Percentiles rank a stretch among this genome's conserved stretches.
Evolutionary conservation across 2,888 invertebrate genomes (phyloP).

Genomic region (Crematogaster levior): DNA sequence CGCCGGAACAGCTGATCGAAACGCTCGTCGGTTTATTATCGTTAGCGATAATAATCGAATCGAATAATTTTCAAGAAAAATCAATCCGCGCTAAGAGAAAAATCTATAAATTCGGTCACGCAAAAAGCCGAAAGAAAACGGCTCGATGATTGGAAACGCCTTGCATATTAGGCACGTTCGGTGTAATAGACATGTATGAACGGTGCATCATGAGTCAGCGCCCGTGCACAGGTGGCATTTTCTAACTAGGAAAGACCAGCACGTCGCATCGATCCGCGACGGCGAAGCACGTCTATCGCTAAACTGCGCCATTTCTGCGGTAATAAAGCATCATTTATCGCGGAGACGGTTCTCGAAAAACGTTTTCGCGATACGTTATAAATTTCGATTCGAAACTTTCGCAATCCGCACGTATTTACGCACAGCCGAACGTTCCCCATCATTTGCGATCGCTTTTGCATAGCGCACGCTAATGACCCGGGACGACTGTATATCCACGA

Average conservation of each 20-base stretch:
- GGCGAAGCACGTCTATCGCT: conserved; percentile 65
- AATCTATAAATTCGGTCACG: neutral
- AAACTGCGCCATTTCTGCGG: conserved; percentile 61
- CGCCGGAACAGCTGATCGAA: neutral
- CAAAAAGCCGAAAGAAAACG: neutral
- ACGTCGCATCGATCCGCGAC: conserved; percentile 64
- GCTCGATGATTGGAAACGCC: neutral
- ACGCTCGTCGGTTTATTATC: conserved; percentile 2
- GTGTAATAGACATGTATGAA: conserved; percentile 26
- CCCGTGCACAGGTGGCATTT: conserved; percentile 62
- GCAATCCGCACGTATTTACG: conserved; percentile 53
- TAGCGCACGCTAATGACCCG: conserved; percentile 9
- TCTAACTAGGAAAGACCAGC: conserved; percentile 67
- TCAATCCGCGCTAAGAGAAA: neutral
- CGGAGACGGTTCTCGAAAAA: conserved; percentile 58
- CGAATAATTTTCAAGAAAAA: neutral
- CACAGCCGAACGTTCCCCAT: neutral
- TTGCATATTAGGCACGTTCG: neutral
- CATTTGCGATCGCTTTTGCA: neutral
- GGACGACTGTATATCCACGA: conserved; percentile 4
- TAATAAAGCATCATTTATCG: conserved; percentile 72
- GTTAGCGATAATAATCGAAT: neutral
- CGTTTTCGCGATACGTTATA: conserved; percentile 57
- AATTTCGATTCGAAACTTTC: conserved; percentile 29
- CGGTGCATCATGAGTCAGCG: conserved; percentile 55